Evolutionary conservation across 2,797 vertebrate genomes (phyloP).

Genomic region (Channallabes apus): DNA sequence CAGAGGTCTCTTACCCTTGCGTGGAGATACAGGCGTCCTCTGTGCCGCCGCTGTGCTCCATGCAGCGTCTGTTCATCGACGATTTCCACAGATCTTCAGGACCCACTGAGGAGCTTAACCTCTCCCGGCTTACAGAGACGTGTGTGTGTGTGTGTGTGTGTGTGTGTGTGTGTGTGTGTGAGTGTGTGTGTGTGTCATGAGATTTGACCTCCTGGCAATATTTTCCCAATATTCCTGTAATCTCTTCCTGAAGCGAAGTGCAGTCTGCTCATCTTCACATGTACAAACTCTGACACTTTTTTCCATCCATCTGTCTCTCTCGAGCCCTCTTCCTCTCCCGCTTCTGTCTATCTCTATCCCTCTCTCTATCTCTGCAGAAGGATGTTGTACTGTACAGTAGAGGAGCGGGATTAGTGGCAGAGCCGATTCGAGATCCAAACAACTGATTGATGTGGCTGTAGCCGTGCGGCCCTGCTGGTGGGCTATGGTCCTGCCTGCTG

Average conservation of each 20-base stretch:
- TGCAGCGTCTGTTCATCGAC: conserved; percentile 50
- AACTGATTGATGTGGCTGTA: conserved; percentile 57
- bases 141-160: conserved; percentile 2
- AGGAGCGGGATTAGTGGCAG: conserved; percentile 78
- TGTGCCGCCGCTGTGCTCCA: conserved; percentile 67
- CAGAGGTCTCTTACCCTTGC: conserved; percentile 66
- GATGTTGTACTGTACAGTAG: conserved; percentile 83
- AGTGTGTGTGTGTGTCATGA: not conserved
- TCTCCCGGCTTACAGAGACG: conserved; percentile 15
- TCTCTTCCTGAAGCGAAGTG: conserved; percentile 39
- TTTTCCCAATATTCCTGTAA: not conserved
- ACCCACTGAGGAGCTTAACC: conserved; percentile 33
- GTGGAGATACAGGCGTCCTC: conserved; percentile 61
- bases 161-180: conserved; percentile 20
- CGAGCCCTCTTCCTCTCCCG: conserved; percentile 64
- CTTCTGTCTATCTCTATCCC: conserved; percentile 73
- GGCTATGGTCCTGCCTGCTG: not conserved
- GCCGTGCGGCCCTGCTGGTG: conserved; percentile 37
- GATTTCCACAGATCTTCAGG: conserved; percentile 45
- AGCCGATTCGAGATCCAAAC: conserved; percentile 73
- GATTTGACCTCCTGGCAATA: not conserved
- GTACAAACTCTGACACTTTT: conserved; percentile 54
- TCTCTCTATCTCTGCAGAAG: conserved; percentile 80
- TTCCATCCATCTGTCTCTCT: conserved; percentile 61
- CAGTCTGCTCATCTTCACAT: conserved; percentile 61